phyloP scores from a whole-genome alignment of 2,797 vertebrate species.

The Danio choprae region DNA sequence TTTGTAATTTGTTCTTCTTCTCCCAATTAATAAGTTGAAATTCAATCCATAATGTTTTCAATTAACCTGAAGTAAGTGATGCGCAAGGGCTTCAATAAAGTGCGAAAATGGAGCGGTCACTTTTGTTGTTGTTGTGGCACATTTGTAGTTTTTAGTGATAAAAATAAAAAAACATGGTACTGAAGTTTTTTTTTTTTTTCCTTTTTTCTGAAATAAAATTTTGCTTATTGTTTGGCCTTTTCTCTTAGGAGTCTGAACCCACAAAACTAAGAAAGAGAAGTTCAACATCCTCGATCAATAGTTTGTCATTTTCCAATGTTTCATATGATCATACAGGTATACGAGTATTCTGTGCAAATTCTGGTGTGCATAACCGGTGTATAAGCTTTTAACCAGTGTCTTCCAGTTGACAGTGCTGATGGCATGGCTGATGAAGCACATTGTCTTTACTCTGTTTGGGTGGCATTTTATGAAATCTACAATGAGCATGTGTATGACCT shows the following conservation, averaged over 20 bases:
- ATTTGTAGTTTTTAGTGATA: too few relatives aligned
- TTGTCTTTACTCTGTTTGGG: constrained; percentile 84
- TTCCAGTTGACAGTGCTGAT: constrained; percentile 52
- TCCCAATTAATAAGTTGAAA: too few relatives aligned
- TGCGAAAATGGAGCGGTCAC: too few relatives aligned
- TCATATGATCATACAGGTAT: constrained; percentile 70
- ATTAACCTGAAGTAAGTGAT: too few relatives aligned
- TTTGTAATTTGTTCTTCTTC: too few relatives aligned
- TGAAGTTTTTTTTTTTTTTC: too few relatives aligned
- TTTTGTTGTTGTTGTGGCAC: too few relatives aligned
- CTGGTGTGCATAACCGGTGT: background rate
- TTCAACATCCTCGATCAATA: constrained; percentile 40
- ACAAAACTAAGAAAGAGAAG: constrained; percentile 50
- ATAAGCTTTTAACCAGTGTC: background rate
- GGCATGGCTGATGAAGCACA: constrained; percentile 38
- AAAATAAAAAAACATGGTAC: too few relatives aligned
- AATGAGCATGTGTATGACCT: constrained; percentile 90
- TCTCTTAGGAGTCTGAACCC: constrained; percentile 65
- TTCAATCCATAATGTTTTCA: too few relatives aligned
- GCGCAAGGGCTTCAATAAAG: too few relatives aligned
- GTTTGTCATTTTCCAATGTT: constrained; percentile 61
- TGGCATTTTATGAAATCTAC: constrained; percentile 92
- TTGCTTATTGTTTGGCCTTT: background rate
- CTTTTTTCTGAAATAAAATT: background rate
- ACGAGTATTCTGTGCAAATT: background rate